Evolutionary conservation across 1,140 invertebrate genomes (phyloP), one percentile per base, ranked within the genome.

Genomic region (Frieseomelitta varia): DNA sequence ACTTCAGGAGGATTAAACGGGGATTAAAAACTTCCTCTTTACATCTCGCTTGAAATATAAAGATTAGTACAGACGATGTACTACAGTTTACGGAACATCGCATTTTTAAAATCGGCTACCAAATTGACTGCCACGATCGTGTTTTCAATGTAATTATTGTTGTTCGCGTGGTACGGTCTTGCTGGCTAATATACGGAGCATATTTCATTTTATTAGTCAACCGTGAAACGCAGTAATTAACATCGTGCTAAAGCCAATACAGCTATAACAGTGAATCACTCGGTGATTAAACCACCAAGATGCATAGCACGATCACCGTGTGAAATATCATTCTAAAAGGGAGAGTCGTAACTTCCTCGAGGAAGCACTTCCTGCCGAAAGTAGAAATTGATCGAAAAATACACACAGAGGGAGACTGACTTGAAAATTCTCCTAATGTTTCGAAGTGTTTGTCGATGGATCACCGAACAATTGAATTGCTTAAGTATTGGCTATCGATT

Each of bases 201-300:
- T n/a, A 53, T 55, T 81, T 81, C 79, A 56, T 81, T 74, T 81
- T 81, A 81, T 74, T 81, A 75, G 58, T 65, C 21, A 67, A 81
- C 58, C 79, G n/a, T 75, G 58, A 81, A 81, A 51, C 69, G 12
- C 56, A 51, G 56, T 47, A 51, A 61, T 65, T 53, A 65, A 61
- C 71, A 72, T 53, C 58, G 6, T 14, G 53, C 61, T 47, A 47
- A 73, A 53, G 6, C 15, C 71, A 24, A 65, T 51, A 53, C 24
- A 81, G 11, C 27, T 72, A 65, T 81, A 81, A 65, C 71, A 34
- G 47, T n/a, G 27, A 51, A 34, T 73, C 30, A 53, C 11, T 10
- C 6, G 39, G 39, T 55, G 74, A 65, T 65, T 53, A 17, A 53
- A 47, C 21, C 19, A 19, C 27, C 3, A 73, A 24, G n/a, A 61